Evolutionary conservation across 2,797 vertebrate genomes (phyloP), one percentile per base, ranked within the genome.

Genomic region (Tiaroga cobitis): DNA sequence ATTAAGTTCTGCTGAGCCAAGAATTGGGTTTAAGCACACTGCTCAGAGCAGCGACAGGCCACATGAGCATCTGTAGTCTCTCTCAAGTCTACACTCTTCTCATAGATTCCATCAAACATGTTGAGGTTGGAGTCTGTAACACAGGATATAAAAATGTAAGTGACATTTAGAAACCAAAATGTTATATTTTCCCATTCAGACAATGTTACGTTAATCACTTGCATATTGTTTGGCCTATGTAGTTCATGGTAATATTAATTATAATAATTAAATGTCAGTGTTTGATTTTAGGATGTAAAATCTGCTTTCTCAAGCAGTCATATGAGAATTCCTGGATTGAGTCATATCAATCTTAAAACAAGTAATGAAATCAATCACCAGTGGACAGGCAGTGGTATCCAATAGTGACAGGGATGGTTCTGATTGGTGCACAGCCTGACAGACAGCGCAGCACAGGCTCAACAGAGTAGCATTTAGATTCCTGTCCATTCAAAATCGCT

Each of bases 371-470:
- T 74, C 51, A 91, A 94, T 93, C 73, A 96, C 95, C 91, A 34
- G 37, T 32, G 65, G 95, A 91, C 54, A 95, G 6, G 76, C 95
- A 96, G 91, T 95, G 94, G 91, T 81, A 96, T 88, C 93, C 94
- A 15, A 94, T 80, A 4, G 54, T 91, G 85, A 93, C 89, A 0
- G 85, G 19, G 59, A 90, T 91, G 87, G 91, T 94, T 88, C 90
- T 94, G 72, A 94, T 13, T 29, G 94, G 90, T 43, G 59, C 29
- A 88, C 95, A 96, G 74, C 93, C 91, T 0, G 92, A 75, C 83
- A 95, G 86, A 81, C 95, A 96, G 65, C 90, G 94, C 85, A 95
- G 89, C 75, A 95, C 94, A 8, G 93, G 93, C 75, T 95, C 95
- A 63, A 93, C 92, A 86, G 95, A 95, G 90, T 91, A 95, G 86